These are phyloP conservation scores for Thamnophis sirtalis DNA, from an alignment of 2,113 vertebrate genomes.

Conservation along the genomic window DNA sequence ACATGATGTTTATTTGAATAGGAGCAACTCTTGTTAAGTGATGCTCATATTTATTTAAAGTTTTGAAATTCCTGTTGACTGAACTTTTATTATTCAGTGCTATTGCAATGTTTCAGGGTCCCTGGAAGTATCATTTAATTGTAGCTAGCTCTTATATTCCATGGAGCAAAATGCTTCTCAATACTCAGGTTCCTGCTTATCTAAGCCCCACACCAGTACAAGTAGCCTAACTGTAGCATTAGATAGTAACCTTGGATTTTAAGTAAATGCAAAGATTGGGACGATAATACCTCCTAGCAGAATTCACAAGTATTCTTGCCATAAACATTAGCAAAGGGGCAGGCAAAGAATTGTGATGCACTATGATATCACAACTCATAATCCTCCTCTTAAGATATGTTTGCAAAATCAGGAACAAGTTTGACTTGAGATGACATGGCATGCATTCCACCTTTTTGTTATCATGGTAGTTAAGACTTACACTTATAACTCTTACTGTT, in stretches of 20 bases:
- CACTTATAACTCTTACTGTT: not conserved
- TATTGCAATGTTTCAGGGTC: not conserved
- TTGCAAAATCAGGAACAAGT: not conserved
- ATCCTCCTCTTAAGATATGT: not conserved
- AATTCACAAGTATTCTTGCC: not conserved
- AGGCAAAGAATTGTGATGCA: not conserved
- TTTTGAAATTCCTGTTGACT: not conserved
- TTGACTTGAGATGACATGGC: not conserved
- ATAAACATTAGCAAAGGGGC: not conserved
- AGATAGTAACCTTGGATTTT: not conserved
- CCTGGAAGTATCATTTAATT: not conserved
- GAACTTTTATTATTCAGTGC: not conserved
- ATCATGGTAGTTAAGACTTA: not conserved
- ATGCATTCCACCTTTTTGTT: not conserved
- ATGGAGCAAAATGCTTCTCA: not conserved
- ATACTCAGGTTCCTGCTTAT: not conserved
- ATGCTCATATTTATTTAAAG: not conserved
- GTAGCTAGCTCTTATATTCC: not conserved
- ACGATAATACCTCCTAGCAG: not conserved
- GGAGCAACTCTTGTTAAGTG: not conserved
- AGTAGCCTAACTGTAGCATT: too few relatives aligned
- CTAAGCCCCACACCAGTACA: not conserved
- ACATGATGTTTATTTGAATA: not conserved
- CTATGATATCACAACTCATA: not conserved
- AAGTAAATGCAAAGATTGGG: not conserved